Evolutionary conservation across 2,113 vertebrate genomes (phyloP).

Genomic region (Pangasianodon hypophthalmus): DNA sequence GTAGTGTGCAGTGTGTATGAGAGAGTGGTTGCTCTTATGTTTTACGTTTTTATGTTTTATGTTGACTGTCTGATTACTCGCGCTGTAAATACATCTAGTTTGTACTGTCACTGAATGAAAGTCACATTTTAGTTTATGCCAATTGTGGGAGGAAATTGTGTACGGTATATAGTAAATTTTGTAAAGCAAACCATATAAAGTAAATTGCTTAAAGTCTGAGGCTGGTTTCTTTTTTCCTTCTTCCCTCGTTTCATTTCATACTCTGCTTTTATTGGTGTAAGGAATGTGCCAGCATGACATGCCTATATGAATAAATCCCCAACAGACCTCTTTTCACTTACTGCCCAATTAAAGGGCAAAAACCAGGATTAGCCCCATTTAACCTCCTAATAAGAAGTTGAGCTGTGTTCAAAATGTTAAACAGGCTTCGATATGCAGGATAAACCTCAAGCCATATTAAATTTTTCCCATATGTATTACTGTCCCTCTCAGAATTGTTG

Average conservation of each 20-base stretch:
- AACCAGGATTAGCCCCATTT: slow-evolving; percentile 22
- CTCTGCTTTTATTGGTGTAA: background rate
- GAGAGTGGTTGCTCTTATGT: slow-evolving; percentile 58
- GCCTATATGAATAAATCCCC: background rate
- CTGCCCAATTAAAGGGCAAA: background rate
- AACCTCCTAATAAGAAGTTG: background rate
- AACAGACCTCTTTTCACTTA: slow-evolving; percentile 4
- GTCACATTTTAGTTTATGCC: slow-evolving; percentile 81
- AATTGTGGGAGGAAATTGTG: slow-evolving; percentile 85
- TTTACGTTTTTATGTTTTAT: slow-evolving; percentile 67
- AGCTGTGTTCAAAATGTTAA: background rate
- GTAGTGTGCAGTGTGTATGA: slow-evolving; percentile 80
- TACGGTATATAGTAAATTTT: slow-evolving; percentile 90
- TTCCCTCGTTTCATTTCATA: background rate
- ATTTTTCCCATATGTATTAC: background rate
- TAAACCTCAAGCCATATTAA: too few species aligned
- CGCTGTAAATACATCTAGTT: slow-evolving; percentile 81
- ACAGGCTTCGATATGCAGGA: background rate
- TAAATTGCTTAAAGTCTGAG: slow-evolving; percentile 51
- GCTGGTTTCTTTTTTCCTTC: slow-evolving; percentile 2
- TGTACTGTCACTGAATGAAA: slow-evolving; percentile 87
- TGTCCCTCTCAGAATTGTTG: background rate
- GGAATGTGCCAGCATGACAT: background rate
- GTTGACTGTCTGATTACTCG: slow-evolving; percentile 66
- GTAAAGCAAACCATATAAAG: slow-evolving; percentile 83